A percentile compares a stretch with the other conserved stretches of the same genome.
phyloP scores from a whole-genome alignment of 2,113 vertebrate genomes.

The Gymnocephalus cernua region DNA sequence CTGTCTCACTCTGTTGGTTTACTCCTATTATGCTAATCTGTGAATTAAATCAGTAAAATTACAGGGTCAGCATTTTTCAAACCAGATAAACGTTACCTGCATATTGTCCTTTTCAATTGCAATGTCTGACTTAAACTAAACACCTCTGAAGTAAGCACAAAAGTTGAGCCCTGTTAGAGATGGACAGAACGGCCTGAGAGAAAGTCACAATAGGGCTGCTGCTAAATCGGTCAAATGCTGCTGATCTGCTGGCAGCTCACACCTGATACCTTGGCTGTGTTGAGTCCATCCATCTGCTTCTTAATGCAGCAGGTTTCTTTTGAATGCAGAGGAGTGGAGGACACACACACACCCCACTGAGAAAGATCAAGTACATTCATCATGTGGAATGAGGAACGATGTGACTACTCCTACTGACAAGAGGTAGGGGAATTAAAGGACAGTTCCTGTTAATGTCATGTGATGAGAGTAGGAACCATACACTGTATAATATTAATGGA shows the following conservation, averaged over 20 bases:
- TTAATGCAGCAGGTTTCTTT: slow-evolving; percentile 19
- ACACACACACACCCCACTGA: neutral
- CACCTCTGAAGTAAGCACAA: neutral
- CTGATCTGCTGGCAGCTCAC: slow-evolving; percentile 47
- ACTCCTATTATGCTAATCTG: slow-evolving; percentile 23
- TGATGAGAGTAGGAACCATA: neutral
- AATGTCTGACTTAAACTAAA: slow-evolving; percentile 3
- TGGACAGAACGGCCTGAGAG: neutral
- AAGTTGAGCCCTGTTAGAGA: slow-evolving; percentile 7
- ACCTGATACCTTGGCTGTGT: slow-evolving; percentile 27
- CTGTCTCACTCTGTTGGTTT: neutral
- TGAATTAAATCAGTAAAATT: slow-evolving; percentile 45
- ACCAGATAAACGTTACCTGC: slow-evolving; percentile 40
- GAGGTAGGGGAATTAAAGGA: neutral
- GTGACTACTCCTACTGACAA: neutral
- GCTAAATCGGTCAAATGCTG: slow-evolving; percentile 51
- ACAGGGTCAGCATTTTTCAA: slow-evolving; percentile 41
- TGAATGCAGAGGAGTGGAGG: slow-evolving; percentile 25
- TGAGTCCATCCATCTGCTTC: slow-evolving; percentile 38
- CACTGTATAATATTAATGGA: too few relatives aligned
- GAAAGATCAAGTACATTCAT: slow-evolving; percentile 41
- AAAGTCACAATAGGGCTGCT: slow-evolving; percentile 11
- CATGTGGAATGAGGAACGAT: slow-evolving; percentile 10
- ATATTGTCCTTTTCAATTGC: slow-evolving; percentile 16
- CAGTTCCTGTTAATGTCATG: neutral